A percentile compares a stretch with the other conserved stretches of the same genome.
These are phyloP conservation scores for Bubo bubo DNA, from an alignment of 2,113 vertebrate genomes.

Conservation along the genomic window DNA sequence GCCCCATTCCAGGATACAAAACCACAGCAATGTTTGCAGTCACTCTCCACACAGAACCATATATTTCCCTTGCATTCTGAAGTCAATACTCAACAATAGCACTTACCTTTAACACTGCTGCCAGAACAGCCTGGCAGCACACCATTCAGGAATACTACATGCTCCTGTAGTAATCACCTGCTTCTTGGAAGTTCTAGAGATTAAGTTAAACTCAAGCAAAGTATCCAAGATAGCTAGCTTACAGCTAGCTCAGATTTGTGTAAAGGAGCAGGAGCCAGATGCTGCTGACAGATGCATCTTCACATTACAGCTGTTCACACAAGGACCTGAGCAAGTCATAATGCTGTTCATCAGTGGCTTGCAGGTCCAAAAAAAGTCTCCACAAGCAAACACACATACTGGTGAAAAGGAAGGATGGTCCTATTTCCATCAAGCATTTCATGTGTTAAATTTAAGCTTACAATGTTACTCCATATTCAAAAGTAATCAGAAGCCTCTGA, in stretches of 20 bases:
- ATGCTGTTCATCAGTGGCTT: neutral
- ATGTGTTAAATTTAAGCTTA: neutral
- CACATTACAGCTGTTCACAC: neutral
- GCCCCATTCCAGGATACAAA: neutral
- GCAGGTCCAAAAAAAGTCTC: neutral
- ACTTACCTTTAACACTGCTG: neutral
- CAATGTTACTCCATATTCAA: neutral
- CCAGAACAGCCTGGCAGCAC: neutral
- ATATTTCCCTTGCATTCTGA: neutral
- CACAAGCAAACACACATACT: neutral
- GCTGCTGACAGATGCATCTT: neutral
- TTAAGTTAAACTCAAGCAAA: neutral
- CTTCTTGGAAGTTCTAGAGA: neutral
- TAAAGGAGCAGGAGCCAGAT: neutral
- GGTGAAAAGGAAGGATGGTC: neutral
- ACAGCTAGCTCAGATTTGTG: neutral
- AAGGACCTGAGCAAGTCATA: neutral
- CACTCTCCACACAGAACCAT: neutral
- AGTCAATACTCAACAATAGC: neutral
- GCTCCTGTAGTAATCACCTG: neutral
- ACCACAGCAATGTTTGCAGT: fast-evolving
- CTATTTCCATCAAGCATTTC: neutral
- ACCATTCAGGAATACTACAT: neutral
- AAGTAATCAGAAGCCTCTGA: neutral
- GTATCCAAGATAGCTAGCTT: neutral